Conservation (phyloP, 2,113 vertebrate species). For the Isichthys henryi region DNA sequence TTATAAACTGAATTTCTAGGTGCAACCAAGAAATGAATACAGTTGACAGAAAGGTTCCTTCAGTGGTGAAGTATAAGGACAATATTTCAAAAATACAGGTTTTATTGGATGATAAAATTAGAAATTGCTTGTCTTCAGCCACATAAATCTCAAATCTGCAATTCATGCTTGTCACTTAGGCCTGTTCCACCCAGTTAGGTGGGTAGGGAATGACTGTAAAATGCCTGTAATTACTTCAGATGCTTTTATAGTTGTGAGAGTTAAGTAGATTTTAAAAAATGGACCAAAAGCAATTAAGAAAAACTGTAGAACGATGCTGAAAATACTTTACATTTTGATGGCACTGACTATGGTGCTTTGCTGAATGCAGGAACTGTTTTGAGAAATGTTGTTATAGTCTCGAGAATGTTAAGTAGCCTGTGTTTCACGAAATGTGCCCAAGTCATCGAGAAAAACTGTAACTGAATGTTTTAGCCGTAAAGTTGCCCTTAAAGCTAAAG, state of each 20-base stretch:
- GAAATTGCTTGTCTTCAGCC: not conserved
- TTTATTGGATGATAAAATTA: not conserved
- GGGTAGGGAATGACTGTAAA: not conserved
- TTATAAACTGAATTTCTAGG: too few species aligned
- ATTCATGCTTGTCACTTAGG: not conserved
- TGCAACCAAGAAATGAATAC: not conserved
- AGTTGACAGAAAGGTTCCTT: not conserved
- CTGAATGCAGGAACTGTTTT: not conserved
- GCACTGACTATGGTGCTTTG: not conserved
- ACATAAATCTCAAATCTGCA: not conserved
- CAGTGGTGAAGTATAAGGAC: not conserved
- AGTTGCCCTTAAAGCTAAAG: not conserved
- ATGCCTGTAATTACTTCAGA: not conserved
- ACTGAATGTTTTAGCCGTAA: not conserved
- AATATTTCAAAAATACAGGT: not conserved
- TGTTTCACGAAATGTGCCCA: not conserved
- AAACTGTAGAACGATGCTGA: not conserved
- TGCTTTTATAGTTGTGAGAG: not conserved
- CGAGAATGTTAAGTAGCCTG: not conserved
- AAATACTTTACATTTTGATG: too few species aligned
- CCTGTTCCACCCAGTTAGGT: not conserved
- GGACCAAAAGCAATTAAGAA: not conserved
- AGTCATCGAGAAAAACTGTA: not conserved
- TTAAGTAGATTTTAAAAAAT: not conserved
- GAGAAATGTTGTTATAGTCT: not conserved